A percentile compares a stretch with the other conserved stretches of the same genome.
Evolutionary conservation across 2,888 invertebrate genomes (phyloP).

Genomic region (Chymomyza amoena): DNA sequence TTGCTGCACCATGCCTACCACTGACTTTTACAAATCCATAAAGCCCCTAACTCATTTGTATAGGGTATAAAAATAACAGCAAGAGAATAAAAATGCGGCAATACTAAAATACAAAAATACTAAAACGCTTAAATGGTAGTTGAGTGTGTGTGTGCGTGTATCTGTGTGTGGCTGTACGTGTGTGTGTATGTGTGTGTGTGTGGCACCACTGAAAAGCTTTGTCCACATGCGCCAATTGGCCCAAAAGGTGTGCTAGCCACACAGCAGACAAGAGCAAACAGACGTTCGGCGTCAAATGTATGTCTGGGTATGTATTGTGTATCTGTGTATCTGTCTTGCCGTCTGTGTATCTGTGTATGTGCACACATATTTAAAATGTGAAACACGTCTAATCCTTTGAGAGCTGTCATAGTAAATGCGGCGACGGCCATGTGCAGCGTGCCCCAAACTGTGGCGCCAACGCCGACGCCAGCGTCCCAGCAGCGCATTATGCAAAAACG

Average conservation of each 20-base stretch:
- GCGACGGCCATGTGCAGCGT: conserved; percentile 41
- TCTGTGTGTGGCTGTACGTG: background rate
- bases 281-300: background rate
- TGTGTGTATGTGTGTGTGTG: background rate
- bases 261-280: conserved; percentile 14
- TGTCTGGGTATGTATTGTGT: conserved; percentile 23
- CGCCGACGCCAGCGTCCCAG: background rate
- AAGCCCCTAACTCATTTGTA: background rate
- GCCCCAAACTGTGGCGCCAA: background rate
- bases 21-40: too few relatives aligned
- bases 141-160: background rate
- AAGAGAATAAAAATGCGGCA: background rate
- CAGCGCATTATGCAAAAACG: conserved; percentile 6
- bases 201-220: background rate
- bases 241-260: conserved; percentile 25
- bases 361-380: conserved; percentile 62
- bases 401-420: conserved; percentile 73
- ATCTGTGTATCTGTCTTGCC: background rate
- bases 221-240: background rate
- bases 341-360: background rate
- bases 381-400: conserved; percentile 77
- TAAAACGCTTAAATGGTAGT: background rate
- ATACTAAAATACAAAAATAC: background rate
- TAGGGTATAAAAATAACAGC: conserved; percentile 13
- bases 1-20: too few relatives aligned